Conservation (phyloP, 1,140 invertebrate species). For the Tetraneura akinire region DNA sequence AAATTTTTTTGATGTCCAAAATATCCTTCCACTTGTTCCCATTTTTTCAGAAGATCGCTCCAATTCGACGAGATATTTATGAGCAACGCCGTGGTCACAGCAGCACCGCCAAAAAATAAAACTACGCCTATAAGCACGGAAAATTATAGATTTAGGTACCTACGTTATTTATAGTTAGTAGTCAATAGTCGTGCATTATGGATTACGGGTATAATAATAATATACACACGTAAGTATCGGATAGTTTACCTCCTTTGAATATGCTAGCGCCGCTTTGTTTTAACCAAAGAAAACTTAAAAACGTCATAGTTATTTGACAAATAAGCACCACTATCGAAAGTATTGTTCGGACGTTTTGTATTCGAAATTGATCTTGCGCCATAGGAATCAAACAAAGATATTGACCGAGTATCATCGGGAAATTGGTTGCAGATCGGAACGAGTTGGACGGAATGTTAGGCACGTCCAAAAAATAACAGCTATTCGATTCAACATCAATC, state of each 20-base stretch:
- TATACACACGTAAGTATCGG: too few species aligned
- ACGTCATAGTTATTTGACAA: slow-evolving; percentile 3
- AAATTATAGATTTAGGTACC: neutral
- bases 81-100: slow-evolving; percentile 55
- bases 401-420: slow-evolving; percentile 11
- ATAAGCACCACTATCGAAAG: slow-evolving; percentile 1
- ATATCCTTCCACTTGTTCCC: slow-evolving; percentile 51
- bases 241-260: slow-evolving; percentile 23
- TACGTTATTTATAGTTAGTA: too few species aligned
- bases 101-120: slow-evolving; percentile 54
- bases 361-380: neutral
- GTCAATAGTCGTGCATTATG: too few species aligned
- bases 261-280: slow-evolving; percentile 20
- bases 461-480: slow-evolving; percentile 16
- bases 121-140: slow-evolving; percentile 50
- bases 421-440: slow-evolving; percentile 16
- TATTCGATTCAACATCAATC: neutral
- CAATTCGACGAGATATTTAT: slow-evolving; percentile 60
- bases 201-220: too few species aligned
- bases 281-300: slow-evolving; percentile 29
- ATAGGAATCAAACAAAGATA: slow-evolving; percentile 37
- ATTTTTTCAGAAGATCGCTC: slow-evolving; percentile 40
- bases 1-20: slow-evolving; percentile 53
- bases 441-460: slow-evolving; percentile 22
- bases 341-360: neutral